Evolutionary conservation across 1,140 invertebrate genomes (phyloP).

Genomic region (Apis laboriosa): DNA sequence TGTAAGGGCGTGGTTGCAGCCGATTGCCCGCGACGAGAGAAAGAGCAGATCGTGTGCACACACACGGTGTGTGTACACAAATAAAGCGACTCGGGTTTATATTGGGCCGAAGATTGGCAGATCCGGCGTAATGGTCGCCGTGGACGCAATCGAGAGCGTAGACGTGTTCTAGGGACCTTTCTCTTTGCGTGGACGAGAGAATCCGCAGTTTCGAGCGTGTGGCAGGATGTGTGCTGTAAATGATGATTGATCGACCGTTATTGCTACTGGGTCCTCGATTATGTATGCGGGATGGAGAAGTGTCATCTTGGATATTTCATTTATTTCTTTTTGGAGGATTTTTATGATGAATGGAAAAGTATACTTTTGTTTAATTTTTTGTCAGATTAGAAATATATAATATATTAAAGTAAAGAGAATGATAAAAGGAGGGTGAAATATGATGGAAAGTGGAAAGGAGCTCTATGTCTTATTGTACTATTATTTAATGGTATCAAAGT

Average conservation of each 20-base stretch:
- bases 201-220: conserved; percentile 15
- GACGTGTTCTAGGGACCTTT: neutral
- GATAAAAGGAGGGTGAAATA: no score
- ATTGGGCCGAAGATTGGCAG: conserved; percentile 67
- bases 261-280: neutral
- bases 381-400: no score
- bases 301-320: neutral
- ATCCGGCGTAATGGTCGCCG: conserved; percentile 52
- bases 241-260: conserved; percentile 60
- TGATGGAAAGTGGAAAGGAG: no score
- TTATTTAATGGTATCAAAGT: no score
- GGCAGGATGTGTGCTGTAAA: conserved; percentile 47
- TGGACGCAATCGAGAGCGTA: neutral
- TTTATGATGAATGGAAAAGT: no score
- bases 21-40: conserved; percentile 53
- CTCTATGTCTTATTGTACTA: no score
- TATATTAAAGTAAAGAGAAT: no score
- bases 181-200: conserved; percentile 14
- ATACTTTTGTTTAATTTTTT: no score
- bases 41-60: neutral
- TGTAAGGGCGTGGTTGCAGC: conserved; percentile 76
- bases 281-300: neutral
- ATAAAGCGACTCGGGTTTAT: conserved; percentile 63
- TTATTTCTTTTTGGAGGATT: no score
- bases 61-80: conserved; percentile 61